A percentile compares a stretch with the other conserved stretches of the same genome.
Conservation (phyloP, 2,113 vertebrate species). For the Cyanistes caeruleus region DNA sequence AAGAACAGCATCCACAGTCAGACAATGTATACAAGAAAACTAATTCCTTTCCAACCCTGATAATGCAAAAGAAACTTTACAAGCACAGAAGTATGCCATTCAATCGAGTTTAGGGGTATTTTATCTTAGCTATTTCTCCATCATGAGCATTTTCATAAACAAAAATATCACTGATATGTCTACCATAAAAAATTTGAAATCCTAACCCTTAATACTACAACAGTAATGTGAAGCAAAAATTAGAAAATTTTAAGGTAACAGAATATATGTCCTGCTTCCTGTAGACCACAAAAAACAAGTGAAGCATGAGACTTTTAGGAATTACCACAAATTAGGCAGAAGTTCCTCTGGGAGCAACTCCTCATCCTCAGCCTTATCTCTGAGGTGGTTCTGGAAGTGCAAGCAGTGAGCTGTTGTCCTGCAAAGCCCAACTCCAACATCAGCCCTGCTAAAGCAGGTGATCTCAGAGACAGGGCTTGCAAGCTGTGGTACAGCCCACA, state of each 20-base stretch:
- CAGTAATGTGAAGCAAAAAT: not conserved
- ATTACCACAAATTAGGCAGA: not conserved
- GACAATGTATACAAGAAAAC: not conserved
- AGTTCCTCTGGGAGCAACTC: not conserved
- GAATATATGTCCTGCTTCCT: not conserved
- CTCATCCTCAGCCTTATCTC: not conserved
- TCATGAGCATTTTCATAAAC: not conserved
- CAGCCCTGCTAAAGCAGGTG: not conserved
- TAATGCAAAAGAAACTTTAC: constrained; percentile 12
- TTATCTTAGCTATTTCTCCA: not conserved
- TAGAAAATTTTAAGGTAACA: not conserved
- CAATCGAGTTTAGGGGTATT: not conserved
- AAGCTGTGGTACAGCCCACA: not conserved
- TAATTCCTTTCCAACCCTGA: not conserved
- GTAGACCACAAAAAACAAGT: not conserved
- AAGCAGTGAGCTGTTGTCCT: not conserved
- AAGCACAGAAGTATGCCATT: constrained; percentile 1
- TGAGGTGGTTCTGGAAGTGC: not conserved
- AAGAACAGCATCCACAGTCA: constrained; percentile 23
- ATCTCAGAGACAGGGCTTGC: not conserved
- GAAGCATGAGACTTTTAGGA: not conserved
- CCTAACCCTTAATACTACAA: not conserved
- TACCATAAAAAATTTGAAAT: not conserved
- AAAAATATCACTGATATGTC: not conserved
- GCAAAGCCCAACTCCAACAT: not conserved